These are phyloP conservation scores for Dipodomys spectabilis DNA, from an alignment of 2,113 vertebrate genomes.

Conservation along the genomic window DNA sequence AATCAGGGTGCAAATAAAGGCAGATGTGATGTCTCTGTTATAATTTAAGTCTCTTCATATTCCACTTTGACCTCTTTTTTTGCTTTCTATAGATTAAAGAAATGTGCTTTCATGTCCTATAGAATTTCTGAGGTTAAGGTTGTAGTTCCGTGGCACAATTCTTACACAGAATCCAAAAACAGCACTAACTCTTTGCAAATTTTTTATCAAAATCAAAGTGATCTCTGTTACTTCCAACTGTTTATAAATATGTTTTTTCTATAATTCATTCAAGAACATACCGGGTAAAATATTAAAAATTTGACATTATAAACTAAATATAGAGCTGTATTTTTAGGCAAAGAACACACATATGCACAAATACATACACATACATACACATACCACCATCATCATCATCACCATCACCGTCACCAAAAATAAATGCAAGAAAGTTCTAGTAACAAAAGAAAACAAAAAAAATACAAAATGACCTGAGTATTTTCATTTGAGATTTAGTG, in stretches of 20 bases:
- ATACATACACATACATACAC: background rate
- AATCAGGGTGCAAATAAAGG: background rate
- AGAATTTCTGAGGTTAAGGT: background rate
- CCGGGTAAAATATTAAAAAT: background rate
- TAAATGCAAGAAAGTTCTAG: background rate
- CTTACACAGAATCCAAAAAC: background rate
- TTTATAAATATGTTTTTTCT: background rate
- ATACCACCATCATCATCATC: too few relatives aligned
- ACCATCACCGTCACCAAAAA: too few relatives aligned
- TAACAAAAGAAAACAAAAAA: background rate
- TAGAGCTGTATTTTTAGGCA: background rate
- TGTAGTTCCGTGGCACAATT: background rate
- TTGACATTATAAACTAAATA: constrained; percentile 2
- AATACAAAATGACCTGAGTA: background rate
- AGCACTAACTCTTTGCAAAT: background rate
- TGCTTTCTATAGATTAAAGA: background rate
- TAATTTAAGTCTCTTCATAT: background rate
- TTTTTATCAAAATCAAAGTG: background rate
- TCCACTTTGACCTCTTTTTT: background rate
- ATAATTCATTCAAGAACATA: background rate
- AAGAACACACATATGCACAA: background rate
- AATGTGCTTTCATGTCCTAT: background rate
- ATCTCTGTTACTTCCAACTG: constrained; percentile 18
- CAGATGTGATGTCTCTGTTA: background rate
- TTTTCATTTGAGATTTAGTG: background rate